Evolutionary conservation across 1,140 invertebrate species (phyloP), one percentile per base, ranked within the genome.

Genomic region (Lucilia sericata): DNA sequence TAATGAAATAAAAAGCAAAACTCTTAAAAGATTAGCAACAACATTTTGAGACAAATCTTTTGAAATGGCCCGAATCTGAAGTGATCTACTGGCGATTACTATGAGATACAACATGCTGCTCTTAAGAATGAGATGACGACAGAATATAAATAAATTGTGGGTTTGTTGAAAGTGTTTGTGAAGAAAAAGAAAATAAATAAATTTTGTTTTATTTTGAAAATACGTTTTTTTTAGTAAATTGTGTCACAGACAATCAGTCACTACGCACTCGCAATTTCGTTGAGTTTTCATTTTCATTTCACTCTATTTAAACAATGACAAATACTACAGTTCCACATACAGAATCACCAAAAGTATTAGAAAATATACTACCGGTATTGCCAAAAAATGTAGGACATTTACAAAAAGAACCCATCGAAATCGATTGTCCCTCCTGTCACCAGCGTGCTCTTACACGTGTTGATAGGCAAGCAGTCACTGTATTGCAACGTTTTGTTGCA

Each of bases 341-440:
- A 14, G 30, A 36, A 9, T 21, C 74, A 12, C 0, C 76, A 0
- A 80, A 80, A 21, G 17, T 9, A 30, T 85, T 86, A 84, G 86
- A 87, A 85, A 82, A 86, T 84, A 86, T 83, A 13, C 13, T 87
- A 36, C 85, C 89, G 8, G 86, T 84, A 17, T 85, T 90, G 83
- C 88, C 89, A 14, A 85, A 86, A 70, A 86, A 86, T 78, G 87
- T 90, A 82, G 89, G 88, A 49, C 89, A 90, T 76, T 85, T 90
- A 70, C 76, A 85, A 60, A 84, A 85, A 2, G 84, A 84, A 34
- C 88, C 89, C 0, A 83, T 87, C 4, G 88, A 90, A 76, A 84
- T 90, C 65, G 84, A 87, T 65, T 90, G 89, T n/a, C 89, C 89
- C 25, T 86, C 89, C 47, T 90, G 89, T 51, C 85, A 86, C n/a